These are phyloP conservation scores for Varanus salvator DNA, from an alignment of 2,113 vertebrate species.

Conservation along the genomic window DNA sequence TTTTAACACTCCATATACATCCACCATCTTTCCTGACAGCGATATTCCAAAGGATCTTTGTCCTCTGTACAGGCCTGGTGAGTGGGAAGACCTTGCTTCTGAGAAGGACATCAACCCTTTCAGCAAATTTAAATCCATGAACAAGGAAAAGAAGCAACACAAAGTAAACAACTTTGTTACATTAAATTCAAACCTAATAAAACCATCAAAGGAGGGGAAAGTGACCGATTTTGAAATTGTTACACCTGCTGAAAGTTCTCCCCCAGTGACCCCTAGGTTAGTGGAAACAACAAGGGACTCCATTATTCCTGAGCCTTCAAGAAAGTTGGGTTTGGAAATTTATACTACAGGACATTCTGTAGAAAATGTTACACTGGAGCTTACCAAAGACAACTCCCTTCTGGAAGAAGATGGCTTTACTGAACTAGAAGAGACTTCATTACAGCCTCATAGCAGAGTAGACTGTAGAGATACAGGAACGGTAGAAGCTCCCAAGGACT, in stretches of 20 bases:
- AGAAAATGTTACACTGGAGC: slow-evolving; percentile 40
- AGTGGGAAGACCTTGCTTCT: slow-evolving; percentile 96
- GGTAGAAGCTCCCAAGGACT: slow-evolving; percentile 60
- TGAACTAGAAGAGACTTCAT: slow-evolving; percentile 73
- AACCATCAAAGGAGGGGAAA: slow-evolving; percentile 62
- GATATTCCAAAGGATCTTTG: slow-evolving; percentile 99
- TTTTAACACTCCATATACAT: slow-evolving; percentile 82
- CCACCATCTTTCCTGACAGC: slow-evolving; percentile 85
- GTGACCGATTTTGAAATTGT: slow-evolving; percentile 64
- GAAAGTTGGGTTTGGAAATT: slow-evolving; percentile 33
- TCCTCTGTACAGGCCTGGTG: slow-evolving; percentile 99
- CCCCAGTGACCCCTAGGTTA: slow-evolving; percentile 59
- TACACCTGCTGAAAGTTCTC: slow-evolving; percentile 56
- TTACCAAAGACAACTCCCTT: slow-evolving; percentile 76
- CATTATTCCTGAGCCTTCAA: slow-evolving; percentile 34
- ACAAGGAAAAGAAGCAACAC: slow-evolving; percentile 83
- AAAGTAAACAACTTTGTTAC: slow-evolving; percentile 56
- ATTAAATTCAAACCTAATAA: slow-evolving; percentile 48
- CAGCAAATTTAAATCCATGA: slow-evolving; percentile 91
- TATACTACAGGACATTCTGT: slow-evolving; percentile 54
- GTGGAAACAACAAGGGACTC: slow-evolving; percentile 54
- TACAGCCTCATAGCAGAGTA: slow-evolving; percentile 36
- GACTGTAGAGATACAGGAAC: slow-evolving; percentile 61
- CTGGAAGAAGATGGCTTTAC: slow-evolving; percentile 65
- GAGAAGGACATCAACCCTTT: slow-evolving; percentile 95